These are phyloP conservation scores for Pluvianellus socialis DNA, from an alignment of 2,113 vertebrate genomes.

Conservation along the genomic window DNA sequence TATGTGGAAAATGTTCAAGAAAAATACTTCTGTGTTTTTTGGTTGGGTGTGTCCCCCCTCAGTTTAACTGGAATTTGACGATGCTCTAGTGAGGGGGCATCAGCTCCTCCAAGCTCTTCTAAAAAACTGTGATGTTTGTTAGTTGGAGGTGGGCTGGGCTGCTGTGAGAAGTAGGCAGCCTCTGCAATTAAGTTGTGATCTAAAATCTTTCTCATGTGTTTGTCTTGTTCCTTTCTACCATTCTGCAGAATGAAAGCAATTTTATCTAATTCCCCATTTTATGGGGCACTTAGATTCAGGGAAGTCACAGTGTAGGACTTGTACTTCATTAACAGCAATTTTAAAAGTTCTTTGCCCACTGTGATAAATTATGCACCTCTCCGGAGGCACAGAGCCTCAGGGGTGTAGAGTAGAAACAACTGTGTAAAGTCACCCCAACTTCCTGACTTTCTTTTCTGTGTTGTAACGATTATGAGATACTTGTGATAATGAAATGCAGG, in stretches of 20 bases:
- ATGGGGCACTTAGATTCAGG: not conserved
- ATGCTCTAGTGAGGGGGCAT: not conserved
- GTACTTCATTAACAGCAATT: not conserved
- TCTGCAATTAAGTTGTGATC: not conserved
- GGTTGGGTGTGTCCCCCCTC: no score
- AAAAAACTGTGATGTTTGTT: not conserved
- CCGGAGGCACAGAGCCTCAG: not conserved
- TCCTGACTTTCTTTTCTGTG: not conserved
- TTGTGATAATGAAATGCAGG: not conserved
- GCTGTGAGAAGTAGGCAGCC: not conserved
- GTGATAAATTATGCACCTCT: not conserved
- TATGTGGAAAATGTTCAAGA: not conserved
- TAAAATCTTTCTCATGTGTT: not conserved
- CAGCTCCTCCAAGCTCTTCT: not conserved
- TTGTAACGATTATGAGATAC: not conserved
- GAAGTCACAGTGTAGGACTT: not conserved
- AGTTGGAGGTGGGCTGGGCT: not conserved
- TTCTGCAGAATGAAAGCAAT: not conserved
- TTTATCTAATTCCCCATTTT: not conserved
- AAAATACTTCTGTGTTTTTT: not conserved
- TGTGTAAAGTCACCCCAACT: not conserved
- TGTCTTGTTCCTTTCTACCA: not conserved
- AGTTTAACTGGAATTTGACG: not conserved
- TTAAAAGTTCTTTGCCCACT: not conserved
- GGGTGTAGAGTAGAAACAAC: not conserved